phyloP scores from a whole-genome alignment of 2,797 vertebrate genomes.

The Perodicticus potto region DNA sequence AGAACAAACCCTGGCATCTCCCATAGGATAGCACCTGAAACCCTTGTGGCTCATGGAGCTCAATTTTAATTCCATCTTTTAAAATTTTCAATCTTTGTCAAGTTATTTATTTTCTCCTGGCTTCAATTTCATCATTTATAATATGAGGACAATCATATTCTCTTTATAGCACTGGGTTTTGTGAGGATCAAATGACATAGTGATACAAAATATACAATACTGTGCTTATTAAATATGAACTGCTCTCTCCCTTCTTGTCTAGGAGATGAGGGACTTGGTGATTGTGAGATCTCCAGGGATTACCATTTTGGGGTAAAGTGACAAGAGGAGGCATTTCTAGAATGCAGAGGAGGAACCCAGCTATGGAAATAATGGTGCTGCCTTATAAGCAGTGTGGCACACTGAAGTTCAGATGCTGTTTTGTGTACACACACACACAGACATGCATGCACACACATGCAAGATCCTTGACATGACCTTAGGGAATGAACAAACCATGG shows the following conservation, averaged over 20 bases:
- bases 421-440: not conserved
- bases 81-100: not conserved
- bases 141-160: not conserved
- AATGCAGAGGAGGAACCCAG: not conserved
- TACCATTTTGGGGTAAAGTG: not conserved
- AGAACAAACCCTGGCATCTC: not conserved
- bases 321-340: not conserved
- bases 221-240: not conserved
- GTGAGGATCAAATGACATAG: not conserved
- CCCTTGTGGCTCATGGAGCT: not conserved
- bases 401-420: not conserved
- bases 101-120: conserved; percentile 2
- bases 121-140: conserved; percentile 8
- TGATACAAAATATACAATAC: not conserved
- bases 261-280: not conserved
- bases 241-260: not conserved
- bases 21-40: not conserved
- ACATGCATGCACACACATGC: too few relatives aligned
- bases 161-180: not conserved
- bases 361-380: not conserved
- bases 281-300: not conserved
- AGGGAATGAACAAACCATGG: not conserved
- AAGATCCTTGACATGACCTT: not conserved
- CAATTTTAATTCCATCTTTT: not conserved
- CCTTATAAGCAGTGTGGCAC: not conserved